Percentiles rank a stretch among this genome's conserved stretches.
Conservation (phyloP, 1,140 invertebrate species). For the Phenacoccus solenopsis region DNA sequence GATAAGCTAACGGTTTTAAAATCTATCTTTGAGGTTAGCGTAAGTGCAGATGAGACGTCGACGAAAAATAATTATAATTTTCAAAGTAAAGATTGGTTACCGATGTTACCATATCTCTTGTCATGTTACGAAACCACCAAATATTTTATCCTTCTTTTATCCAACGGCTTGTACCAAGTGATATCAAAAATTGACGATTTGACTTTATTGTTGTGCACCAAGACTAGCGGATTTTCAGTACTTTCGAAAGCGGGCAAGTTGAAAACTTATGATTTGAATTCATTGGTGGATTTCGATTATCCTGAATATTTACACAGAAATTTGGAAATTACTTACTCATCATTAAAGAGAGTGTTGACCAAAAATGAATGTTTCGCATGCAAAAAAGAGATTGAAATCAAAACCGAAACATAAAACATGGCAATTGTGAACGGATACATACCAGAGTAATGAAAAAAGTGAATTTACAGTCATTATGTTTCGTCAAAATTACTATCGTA, state of each 20-base stretch:
- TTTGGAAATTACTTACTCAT: conserved; percentile 5
- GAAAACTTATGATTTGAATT: conserved; percentile 7
- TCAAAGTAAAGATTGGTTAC: neutral
- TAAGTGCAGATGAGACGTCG: neutral
- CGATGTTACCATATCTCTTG: neutral
- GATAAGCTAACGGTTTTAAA: neutral
- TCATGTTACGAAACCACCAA: neutral
- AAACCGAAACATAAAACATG: no score
- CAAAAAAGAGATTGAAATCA: neutral
- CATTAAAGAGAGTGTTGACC: neutral
- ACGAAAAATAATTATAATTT: neutral
- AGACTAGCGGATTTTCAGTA: neutral
- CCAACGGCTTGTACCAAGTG: neutral
- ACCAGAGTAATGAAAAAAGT: no score
- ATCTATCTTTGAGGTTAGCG: neutral
- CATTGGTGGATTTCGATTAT: neutral
- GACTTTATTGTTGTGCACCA: neutral
- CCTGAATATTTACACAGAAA: neutral
- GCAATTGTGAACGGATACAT: no score
- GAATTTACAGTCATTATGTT: no score
- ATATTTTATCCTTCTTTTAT: neutral
- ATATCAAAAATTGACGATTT: neutral
- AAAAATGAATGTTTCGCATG: conserved; percentile 4
- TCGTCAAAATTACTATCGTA: no score
- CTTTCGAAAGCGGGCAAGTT: neutral